These are phyloP conservation scores for Caerostris darwini DNA, from an alignment of 1,140 invertebrate genomes.

Conservation along the genomic window DNA sequence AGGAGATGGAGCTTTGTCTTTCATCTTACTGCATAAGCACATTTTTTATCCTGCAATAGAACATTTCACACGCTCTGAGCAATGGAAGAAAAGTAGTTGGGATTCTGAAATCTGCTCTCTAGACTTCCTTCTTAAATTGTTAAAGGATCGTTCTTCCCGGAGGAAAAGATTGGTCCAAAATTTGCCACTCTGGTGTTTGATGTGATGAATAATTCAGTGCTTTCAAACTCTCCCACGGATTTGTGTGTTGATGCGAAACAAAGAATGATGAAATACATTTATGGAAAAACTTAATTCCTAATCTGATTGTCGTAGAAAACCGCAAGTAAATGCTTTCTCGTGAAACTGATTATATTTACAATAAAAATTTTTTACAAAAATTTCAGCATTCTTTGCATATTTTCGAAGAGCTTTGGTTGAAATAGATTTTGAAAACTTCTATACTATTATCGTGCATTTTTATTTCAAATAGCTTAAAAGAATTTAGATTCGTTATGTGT, in stretches of 20 bases:
- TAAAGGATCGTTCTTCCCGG: background rate
- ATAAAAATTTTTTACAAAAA: too few species aligned
- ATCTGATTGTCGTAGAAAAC: background rate
- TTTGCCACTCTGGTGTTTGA: constrained; percentile 38
- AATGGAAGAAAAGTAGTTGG: constrained; percentile 32
- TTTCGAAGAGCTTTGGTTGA: too few species aligned
- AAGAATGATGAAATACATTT: constrained; percentile 27
- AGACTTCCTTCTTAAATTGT: constrained; percentile 43
- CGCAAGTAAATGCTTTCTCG: background rate
- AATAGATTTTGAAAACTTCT: too few species aligned
- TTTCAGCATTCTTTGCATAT: too few species aligned
- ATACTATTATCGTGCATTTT: too few species aligned
- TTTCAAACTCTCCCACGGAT: background rate
- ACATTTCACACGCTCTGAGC: background rate
- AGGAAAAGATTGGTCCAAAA: constrained; percentile 26
- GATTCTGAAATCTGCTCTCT: background rate
- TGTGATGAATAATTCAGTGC: constrained; percentile 41
- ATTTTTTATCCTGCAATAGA: background rate
- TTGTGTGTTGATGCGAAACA: background rate
- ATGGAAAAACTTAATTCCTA: background rate
- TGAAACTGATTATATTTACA: too few species aligned
- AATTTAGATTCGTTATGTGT: too few species aligned
- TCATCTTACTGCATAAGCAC: background rate
- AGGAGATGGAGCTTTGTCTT: constrained; percentile 39
- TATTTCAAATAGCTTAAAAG: too few species aligned